Percentiles rank a stretch among this genome's conserved stretches.
phyloP scores from a whole-genome alignment of 2,797 vertebrate species.

The Staurois parvus region DNA sequence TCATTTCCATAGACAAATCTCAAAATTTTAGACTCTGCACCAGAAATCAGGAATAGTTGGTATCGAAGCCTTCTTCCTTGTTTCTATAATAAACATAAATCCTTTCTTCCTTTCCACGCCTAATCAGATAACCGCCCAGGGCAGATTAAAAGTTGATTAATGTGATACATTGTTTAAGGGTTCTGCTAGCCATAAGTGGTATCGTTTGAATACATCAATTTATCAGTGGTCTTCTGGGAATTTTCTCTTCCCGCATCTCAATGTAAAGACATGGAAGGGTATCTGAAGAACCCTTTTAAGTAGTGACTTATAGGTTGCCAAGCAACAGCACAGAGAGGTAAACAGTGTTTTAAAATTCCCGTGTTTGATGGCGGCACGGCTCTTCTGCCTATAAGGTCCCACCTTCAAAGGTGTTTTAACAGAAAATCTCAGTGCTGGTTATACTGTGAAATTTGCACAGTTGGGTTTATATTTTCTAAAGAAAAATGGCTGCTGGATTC shows the following conservation, averaged over 20 bases:
- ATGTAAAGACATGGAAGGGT: neutral
- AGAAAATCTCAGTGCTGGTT: neutral
- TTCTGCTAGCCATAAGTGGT: conserved; percentile 1
- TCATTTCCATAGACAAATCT: no score
- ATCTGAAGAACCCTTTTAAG: neutral
- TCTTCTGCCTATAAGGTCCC: neutral
- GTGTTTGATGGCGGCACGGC: neutral
- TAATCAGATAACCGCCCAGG: neutral
- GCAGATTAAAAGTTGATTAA: conserved; percentile 17
- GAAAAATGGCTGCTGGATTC: no score
- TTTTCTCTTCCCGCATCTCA: neutral
- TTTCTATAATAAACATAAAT: neutral
- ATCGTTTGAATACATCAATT: conserved; percentile 1
- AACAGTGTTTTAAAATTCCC: neutral
- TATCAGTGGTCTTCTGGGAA: neutral
- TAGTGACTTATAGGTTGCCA: neutral
- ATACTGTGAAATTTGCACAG: neutral
- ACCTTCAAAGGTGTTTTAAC: neutral
- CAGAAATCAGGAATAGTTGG: no score
- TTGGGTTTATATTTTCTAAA: no score
- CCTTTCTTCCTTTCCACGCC: neutral
- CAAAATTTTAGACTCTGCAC: no score
- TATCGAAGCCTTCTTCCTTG: no score
- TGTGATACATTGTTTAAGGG: conserved; percentile 14
- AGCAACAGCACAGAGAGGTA: conserved; percentile 2